A percentile compares a stretch with the other conserved stretches of the same genome.
Evolutionary conservation across 2,113 vertebrate genomes (phyloP).

Genomic region (Cyanoderma ruficeps): DNA sequence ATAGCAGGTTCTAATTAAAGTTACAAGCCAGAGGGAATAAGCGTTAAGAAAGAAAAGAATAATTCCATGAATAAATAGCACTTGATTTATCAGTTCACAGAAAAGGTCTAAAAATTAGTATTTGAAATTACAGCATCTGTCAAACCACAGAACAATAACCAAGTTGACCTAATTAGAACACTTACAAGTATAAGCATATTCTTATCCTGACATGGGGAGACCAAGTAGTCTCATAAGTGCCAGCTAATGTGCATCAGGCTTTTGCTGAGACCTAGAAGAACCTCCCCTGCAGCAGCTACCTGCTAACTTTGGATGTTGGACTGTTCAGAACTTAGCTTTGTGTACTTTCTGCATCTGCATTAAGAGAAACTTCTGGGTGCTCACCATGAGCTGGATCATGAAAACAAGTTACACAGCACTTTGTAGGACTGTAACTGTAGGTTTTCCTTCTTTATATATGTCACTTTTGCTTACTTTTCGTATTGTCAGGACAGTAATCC

Average conservation of each 20-base stretch:
- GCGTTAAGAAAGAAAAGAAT: conserved; percentile 73
- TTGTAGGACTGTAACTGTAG: neutral
- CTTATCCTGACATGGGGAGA: conserved; percentile 58
- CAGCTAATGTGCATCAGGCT: neutral
- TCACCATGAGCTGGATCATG: neutral
- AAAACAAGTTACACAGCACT: neutral
- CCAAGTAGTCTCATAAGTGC: neutral
- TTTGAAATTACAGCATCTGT: conserved; percentile 72
- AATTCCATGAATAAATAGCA: conserved; percentile 72
- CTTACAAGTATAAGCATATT: conserved; percentile 29
- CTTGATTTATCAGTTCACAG: conserved; percentile 75
- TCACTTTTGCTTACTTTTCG: neutral
- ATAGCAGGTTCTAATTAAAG: conserved; percentile 80
- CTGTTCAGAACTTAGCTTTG: neutral
- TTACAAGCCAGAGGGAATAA: conserved; percentile 74
- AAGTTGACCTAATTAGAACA: conserved; percentile 72
- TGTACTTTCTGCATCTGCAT: neutral
- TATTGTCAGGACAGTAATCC: neutral
- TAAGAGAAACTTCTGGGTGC: neutral
- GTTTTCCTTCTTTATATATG: neutral
- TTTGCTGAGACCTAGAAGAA: neutral
- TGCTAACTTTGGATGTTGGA: neutral
- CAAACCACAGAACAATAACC: conserved; percentile 73
- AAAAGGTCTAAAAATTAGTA: conserved; percentile 74
- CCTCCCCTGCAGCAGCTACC: neutral